These are phyloP conservation scores for Hyposmocoma kahamanoa DNA, from an alignment of 1,140 invertebrate species.

Conservation along the genomic window DNA sequence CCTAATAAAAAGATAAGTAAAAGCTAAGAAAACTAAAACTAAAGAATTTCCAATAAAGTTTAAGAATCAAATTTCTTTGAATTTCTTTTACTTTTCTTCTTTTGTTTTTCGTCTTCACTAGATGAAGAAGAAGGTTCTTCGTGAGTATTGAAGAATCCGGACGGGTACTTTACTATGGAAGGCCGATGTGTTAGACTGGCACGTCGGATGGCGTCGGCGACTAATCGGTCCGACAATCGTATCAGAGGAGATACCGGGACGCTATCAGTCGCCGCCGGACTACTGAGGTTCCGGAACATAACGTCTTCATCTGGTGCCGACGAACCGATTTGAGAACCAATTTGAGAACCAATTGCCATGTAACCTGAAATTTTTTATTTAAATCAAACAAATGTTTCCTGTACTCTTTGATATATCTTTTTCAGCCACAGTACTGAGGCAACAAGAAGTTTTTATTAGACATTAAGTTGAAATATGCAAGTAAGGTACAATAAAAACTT, in stretches of 20 bases:
- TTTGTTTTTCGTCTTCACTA: slow-evolving; percentile 44
- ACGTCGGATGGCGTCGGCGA: slow-evolving; percentile 52
- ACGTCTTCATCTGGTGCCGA: slow-evolving; percentile 27
- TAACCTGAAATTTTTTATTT: slow-evolving; percentile 58
- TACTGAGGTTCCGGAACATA: slow-evolving; percentile 15
- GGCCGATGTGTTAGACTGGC: slow-evolving; percentile 52
- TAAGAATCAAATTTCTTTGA: neutral
- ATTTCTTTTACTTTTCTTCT: slow-evolving; percentile 6
- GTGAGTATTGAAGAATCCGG: slow-evolving; percentile 47
- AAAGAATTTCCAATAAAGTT: too few species aligned
- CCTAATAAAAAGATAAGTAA: too few species aligned
- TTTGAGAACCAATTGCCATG: slow-evolving; percentile 11
- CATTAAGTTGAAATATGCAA: too few species aligned
- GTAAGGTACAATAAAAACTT: too few species aligned
- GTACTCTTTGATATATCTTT: too few species aligned
- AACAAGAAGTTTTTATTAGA: too few species aligned
- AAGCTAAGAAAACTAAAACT: too few species aligned
- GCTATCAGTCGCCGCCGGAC: slow-evolving; percentile 6
- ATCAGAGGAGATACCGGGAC: slow-evolving; percentile 25
- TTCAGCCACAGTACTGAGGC: too few species aligned
- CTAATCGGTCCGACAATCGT: slow-evolving; percentile 44
- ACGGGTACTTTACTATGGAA: slow-evolving; percentile 47
- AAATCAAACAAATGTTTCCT: too few species aligned
- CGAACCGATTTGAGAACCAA: too few species aligned
- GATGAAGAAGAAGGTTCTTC: slow-evolving; percentile 45